phyloP scores from a whole-genome alignment of 2,113 vertebrate species.

The Chaetodon trifascialis region DNA sequence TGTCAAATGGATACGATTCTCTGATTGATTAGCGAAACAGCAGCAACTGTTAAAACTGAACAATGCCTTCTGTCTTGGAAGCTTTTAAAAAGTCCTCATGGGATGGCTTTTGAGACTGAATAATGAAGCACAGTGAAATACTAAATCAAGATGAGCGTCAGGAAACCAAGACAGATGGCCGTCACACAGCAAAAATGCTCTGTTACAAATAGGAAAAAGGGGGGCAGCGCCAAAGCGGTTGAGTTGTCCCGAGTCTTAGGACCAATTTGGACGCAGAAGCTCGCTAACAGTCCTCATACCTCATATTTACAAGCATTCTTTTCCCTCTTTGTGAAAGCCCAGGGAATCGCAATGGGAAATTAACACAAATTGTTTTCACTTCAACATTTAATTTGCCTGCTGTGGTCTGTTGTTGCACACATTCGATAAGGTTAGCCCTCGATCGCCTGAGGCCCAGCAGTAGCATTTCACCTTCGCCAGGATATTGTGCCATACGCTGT shows the following conservation, averaged over 20 bases:
- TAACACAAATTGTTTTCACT: conserved; percentile 74
- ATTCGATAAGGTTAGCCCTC: conserved; percentile 47
- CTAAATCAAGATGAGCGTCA: conserved; percentile 25
- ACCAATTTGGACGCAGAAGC: conserved; percentile 39
- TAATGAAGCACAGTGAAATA: neutral
- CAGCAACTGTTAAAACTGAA: conserved; percentile 39
- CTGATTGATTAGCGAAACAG: conserved; percentile 32
- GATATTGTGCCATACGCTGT: conserved; percentile 34
- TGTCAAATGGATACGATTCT: conserved; percentile 25
- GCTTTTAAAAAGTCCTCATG: conserved; percentile 31
- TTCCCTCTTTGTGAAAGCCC: conserved; percentile 47
- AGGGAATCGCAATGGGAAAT: conserved; percentile 70
- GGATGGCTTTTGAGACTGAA: conserved; percentile 31
- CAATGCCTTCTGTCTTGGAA: conserved; percentile 58
- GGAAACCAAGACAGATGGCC: conserved; percentile 24
- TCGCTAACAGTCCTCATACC: conserved; percentile 30
- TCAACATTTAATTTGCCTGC: conserved; percentile 61
- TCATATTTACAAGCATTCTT: conserved; percentile 73
- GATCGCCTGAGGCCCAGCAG: conserved; percentile 53
- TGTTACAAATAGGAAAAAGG: conserved; percentile 49
- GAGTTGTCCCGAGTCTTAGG: conserved; percentile 39
- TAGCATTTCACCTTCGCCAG: conserved; percentile 42
- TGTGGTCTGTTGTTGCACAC: conserved; percentile 43
- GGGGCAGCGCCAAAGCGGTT: conserved; percentile 32
- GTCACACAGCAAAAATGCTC: conserved; percentile 40